Percentiles rank a stretch among this genome's conserved stretches.
phyloP scores from a whole-genome alignment of 2,888 invertebrate genomes.

The Embidobia sp. region DNA sequence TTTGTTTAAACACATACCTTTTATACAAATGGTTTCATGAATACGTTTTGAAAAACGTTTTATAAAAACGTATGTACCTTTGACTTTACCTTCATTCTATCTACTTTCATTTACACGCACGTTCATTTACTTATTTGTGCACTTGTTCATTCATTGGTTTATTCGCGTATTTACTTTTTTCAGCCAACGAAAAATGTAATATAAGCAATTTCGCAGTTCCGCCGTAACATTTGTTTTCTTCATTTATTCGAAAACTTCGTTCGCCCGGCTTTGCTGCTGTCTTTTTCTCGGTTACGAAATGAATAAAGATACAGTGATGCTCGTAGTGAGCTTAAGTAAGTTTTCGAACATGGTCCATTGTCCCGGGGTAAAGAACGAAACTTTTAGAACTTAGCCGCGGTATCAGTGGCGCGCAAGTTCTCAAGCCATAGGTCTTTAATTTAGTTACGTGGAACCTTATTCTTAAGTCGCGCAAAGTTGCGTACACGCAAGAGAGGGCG shows the following conservation, averaged over 20 bases:
- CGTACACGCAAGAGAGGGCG: constrained; percentile 48
- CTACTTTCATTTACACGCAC: no score
- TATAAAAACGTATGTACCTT: no score
- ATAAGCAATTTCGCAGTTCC: constrained; percentile 51
- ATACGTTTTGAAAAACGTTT: no score
- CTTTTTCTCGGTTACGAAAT: constrained; percentile 54
- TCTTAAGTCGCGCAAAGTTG: constrained; percentile 54
- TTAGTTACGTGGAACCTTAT: constrained; percentile 54
- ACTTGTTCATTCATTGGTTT: no score
- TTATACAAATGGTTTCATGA: no score
- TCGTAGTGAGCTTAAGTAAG: constrained; percentile 59
- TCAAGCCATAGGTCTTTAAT: constrained; percentile 61
- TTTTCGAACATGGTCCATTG: constrained; percentile 63
- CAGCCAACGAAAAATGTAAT: constrained; percentile 37
- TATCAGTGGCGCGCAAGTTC: constrained; percentile 58
- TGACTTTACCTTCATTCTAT: no score
- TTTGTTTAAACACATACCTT: no score
- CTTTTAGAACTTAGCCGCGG: constrained; percentile 56
- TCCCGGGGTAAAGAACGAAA: constrained; percentile 57
- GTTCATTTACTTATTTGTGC: no score
- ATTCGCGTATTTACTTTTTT: no score
- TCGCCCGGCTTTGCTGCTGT: constrained; percentile 44
- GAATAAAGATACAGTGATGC: constrained; percentile 64
- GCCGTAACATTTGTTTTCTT: constrained; percentile 57
- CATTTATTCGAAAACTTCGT: constrained; percentile 60